phyloP scores from a whole-genome alignment of 2,888 invertebrate genomes.

The Hymenopus coronatus region DNA sequence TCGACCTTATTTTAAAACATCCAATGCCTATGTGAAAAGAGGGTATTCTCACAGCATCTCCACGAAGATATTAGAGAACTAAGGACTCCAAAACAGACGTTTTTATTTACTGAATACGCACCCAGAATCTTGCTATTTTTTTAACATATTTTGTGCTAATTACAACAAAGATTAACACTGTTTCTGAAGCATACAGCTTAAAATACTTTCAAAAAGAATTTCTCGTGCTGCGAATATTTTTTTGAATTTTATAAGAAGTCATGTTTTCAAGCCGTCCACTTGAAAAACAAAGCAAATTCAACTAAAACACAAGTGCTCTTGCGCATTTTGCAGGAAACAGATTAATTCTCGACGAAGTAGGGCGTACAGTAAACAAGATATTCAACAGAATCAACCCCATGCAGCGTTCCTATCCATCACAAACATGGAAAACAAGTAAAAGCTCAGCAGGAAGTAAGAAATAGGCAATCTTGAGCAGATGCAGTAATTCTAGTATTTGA shows the following conservation, averaged over 20 bases:
- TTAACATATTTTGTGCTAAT: no score
- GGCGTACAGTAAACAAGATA: background rate
- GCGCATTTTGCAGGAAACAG: background rate
- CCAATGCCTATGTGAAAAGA: no score
- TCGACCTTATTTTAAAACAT: no score
- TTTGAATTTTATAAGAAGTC: background rate
- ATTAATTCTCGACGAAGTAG: background rate
- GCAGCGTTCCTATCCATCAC: background rate
- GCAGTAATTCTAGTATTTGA: no score
- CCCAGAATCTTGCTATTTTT: no score
- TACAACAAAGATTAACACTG: background rate
- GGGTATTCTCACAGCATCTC: no score
- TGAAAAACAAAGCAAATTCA: background rate
- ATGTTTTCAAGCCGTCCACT: background rate
- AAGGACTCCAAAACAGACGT: background rate
- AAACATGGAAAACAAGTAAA: background rate
- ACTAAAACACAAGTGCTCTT: background rate
- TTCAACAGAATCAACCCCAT: background rate
- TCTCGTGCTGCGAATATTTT: no score
- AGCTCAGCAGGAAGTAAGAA: background rate
- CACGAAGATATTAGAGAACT: background rate
- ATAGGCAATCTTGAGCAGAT: background rate
- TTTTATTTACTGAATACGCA: background rate
- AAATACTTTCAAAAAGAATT: background rate
- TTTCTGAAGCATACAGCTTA: background rate